Evolutionary conservation across 2,113 vertebrate species (phyloP), one percentile per base, ranked within the genome.

Genomic region (Microtus ochrogaster): DNA sequence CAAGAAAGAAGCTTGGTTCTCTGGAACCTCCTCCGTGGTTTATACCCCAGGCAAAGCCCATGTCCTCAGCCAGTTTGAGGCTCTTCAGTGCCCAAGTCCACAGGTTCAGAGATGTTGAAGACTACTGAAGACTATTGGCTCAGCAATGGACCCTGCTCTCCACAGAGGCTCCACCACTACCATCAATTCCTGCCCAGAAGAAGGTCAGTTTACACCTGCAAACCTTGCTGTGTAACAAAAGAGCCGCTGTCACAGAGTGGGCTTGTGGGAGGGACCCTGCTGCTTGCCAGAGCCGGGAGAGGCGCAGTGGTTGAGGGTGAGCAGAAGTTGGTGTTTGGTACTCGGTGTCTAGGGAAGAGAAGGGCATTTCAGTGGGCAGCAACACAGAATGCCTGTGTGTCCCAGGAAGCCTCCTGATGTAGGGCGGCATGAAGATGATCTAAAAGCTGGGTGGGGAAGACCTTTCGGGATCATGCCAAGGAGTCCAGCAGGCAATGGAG

Each of bases 391-490:
- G 36, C 63, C 79, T 72, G 21, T 47, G 30, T 39, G 14, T 92
- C 73, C 92, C 33, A 22, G 52, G 70, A 86, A 10, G 26, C 47
- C 41, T 61, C 52, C 49, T 0, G 0, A 11, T 19, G 47, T 61
- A 44, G 66, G 68, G 39, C n/a, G 3, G 4, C 9, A 2, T 70
- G 63, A 10, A 81, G 89, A 83, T 16, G 9, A 5, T 10, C 17
- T 24, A 28, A 24, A 55, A 9, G 68, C 68, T 26, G 22, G 13
- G 16, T 63, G 0, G 0, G 3, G 17, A 24, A 77, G 49, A n/a
- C 5, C 90, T 16, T 63, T 55, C 4, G 26, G 1, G 44, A 65
- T 30, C 52, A 30, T 1, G 13, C 26, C 0, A 0, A 66, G 13
- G 63, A 85, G 47, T 3, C 41, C 55, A 33, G 33, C 49, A 22